phyloP scores from a whole-genome alignment of 2,113 vertebrate genomes.

The Urocolius indicus region DNA sequence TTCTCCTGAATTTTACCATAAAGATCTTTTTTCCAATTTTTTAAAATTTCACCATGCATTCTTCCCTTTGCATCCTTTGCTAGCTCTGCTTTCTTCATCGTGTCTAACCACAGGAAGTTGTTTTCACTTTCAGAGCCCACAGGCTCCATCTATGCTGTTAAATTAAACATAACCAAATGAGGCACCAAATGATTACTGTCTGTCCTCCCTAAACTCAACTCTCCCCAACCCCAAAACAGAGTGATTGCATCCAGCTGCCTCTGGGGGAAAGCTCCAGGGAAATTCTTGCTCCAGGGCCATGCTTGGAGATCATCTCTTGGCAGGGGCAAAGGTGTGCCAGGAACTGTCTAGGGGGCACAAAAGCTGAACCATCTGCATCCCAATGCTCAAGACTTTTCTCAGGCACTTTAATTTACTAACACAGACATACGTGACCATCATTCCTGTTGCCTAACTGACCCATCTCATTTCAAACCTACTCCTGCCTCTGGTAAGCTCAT shows the following conservation, averaged over 20 bases:
- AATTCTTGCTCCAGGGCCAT: not conserved
- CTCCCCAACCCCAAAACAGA: not conserved
- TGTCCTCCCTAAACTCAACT: not conserved
- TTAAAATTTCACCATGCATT: not conserved
- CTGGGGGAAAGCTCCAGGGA: not conserved
- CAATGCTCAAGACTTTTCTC: too few relatives aligned
- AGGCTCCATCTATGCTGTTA: not conserved
- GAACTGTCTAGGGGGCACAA: not conserved
- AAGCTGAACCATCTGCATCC: not conserved
- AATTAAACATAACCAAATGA: not conserved
- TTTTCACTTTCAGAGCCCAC: not conserved
- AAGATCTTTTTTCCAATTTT: not conserved
- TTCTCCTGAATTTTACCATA: not conserved
- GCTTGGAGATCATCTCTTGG: not conserved
- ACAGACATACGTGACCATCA: rapidly evolving
- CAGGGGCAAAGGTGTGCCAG: not conserved
- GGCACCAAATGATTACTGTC: not conserved
- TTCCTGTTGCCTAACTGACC: not conserved
- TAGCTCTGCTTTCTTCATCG: not conserved
- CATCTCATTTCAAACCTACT: not conserved
- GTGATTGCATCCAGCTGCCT: not conserved
- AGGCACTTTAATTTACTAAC: not conserved
- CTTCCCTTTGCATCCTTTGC: not conserved
- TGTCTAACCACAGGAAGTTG: not conserved
- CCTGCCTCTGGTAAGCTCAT: not conserved